Percentiles rank a stretch among this genome's conserved stretches.
Conservation (phyloP, 2,113 vertebrate genomes). For the Myiagra hebetior region DNA sequence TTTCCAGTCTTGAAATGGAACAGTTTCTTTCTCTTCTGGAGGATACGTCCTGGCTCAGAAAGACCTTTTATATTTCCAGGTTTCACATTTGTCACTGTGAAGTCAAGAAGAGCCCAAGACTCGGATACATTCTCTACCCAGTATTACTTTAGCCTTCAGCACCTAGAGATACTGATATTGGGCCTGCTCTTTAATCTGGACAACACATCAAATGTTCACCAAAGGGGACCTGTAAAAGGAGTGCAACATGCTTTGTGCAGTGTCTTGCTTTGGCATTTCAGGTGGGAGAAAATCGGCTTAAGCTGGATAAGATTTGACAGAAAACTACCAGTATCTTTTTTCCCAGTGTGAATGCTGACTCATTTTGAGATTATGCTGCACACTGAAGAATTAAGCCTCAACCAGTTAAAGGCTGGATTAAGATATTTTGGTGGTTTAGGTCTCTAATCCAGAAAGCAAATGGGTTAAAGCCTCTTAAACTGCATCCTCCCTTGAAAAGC, state of each 20-base stretch:
- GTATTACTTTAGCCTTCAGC: neutral
- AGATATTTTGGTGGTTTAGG: neutral
- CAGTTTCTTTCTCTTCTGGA: neutral
- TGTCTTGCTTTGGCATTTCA: neutral
- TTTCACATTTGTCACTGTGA: neutral
- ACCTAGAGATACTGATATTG: neutral
- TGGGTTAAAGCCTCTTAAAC: neutral
- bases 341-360: neutral
- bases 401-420: neutral
- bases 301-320: neutral
- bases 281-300: neutral
- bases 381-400: neutral
- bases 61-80: neutral
- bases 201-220: neutral
- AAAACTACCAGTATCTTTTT: neutral
- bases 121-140: neutral
- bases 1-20: neutral
- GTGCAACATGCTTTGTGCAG: neutral
- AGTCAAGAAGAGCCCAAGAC: neutral
- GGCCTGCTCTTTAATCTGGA: neutral
- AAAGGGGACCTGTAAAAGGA: neutral
- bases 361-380: neutral
- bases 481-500: neutral
- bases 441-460: neutral
- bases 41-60: neutral